Conservation (phyloP, 2,888 invertebrate genomes). For the Xestia c-nigrum region DNA sequence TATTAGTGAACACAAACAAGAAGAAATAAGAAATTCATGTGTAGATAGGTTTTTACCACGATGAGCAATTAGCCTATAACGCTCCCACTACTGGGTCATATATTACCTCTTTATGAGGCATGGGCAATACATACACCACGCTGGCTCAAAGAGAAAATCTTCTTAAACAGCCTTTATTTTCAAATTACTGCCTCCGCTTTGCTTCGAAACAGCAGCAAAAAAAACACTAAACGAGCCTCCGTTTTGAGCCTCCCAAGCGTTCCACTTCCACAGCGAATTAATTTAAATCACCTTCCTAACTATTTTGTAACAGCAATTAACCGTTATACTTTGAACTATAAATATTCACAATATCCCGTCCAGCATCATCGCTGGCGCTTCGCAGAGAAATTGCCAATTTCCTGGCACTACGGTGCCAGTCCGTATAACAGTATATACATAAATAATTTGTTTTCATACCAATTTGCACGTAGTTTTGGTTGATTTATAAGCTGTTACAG, state of each 20-base stretch:
- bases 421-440: slow-evolving; percentile 67
- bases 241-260: slow-evolving; percentile 7
- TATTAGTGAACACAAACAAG: not conserved
- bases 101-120: not conserved
- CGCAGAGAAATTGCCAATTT: slow-evolving; percentile 86
- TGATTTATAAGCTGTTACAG: slow-evolving; percentile 55
- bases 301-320: slow-evolving; percentile 65
- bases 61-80: not conserved
- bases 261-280: slow-evolving; percentile 55
- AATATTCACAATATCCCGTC: slow-evolving; percentile 66
- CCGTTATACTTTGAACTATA: slow-evolving; percentile 64
- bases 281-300: slow-evolving; percentile 63
- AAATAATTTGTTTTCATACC: slow-evolving; percentile 75
- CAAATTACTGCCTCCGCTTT: not conserved
- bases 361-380: slow-evolving; percentile 62
- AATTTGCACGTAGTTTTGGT: slow-evolving; percentile 64
- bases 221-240: slow-evolving; percentile 16
- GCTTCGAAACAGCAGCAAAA: not conserved
- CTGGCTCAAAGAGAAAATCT: not conserved
- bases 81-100: not conserved
- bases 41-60: not conserved
- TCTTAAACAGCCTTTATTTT: not conserved
- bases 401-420: slow-evolving; percentile 76
- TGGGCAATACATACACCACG: not conserved
- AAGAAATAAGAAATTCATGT: not conserved